Evolutionary conservation across 2,113 vertebrate species (phyloP).

Genomic region (Ceyx cyanopectus): DNA sequence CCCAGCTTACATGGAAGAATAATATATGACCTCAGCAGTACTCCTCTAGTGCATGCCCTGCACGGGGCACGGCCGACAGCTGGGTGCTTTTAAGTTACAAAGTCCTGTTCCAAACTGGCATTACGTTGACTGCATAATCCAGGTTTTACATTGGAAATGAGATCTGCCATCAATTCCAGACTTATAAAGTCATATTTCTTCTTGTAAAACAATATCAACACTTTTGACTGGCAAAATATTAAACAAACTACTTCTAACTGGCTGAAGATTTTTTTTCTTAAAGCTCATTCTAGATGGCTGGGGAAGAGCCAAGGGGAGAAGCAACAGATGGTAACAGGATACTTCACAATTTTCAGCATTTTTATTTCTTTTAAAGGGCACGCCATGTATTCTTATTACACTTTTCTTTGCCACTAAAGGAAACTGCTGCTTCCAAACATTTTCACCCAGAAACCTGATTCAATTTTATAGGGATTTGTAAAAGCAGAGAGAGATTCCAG

Average conservation of each 20-base stretch:
- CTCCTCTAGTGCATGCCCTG: not conserved
- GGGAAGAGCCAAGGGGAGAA: constrained; percentile 39
- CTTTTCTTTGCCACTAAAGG: constrained; percentile 28
- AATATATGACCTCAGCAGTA: not conserved
- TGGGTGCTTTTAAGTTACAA: not conserved
- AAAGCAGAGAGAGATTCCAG: constrained; percentile 12
- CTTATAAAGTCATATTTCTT: constrained; percentile 70
- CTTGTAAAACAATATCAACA: constrained; percentile 46
- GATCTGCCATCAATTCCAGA: constrained; percentile 59
- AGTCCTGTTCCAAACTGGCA: not conserved
- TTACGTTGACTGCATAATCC: not conserved
- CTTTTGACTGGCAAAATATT: constrained; percentile 34
- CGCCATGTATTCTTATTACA: not conserved
- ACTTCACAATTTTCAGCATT: constrained; percentile 30
- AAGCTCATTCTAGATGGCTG: constrained; percentile 21
- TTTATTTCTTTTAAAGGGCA: constrained; percentile 27
- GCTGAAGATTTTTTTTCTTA: not conserved
- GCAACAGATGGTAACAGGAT: constrained; percentile 59
- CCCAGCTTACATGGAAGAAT: not conserved
- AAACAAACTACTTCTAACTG: not conserved
- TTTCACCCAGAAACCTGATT: constrained; percentile 52
- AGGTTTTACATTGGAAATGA: not conserved
- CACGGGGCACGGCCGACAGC: not conserved
- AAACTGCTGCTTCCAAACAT: constrained; percentile 35
- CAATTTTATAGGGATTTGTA: constrained; percentile 12